Evolutionary conservation across 1,140 invertebrate species (phyloP), one percentile per base, ranked within the genome.

Genomic region (Helicoverpa zea): DNA sequence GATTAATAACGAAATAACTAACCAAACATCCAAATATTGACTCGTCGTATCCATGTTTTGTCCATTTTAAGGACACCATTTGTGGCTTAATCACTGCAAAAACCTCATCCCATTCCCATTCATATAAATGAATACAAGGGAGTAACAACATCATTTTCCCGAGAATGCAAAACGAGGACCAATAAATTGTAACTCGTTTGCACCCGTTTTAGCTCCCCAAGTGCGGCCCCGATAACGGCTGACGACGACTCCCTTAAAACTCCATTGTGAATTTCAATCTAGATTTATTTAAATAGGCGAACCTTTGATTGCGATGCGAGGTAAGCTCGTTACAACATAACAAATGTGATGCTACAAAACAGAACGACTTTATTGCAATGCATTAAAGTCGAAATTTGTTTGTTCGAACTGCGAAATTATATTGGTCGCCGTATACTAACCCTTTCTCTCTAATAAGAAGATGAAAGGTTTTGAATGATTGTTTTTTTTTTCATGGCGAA

Each of bases 281-380:
- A 90, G 89, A 93, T 90, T 90, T 93, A 92, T 92, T 92, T 91
- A 92, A 92, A 94, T 90, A 86, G 88, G 77, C 85, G 83, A 84
- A 87, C 89, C 90, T 92, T 91, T 92, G 91, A 93, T 92, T 93
- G 91, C 90, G 84, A 84, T 63, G 79, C 73, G 82, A 75, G 84
- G 79, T 87, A 91, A 92, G 87, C 88, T 90, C 73, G 84, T 90
- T 90, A 89, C 77, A 64, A n/a, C 70, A 76, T 66, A 83, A 82
- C 68, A 81, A 80, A 74, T 74, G 54, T 10, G 10, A 30, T 43
- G 16, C 63, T 78, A 23, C 76, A 16, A 3, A 18, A 79, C 54
- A 23, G 2, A 30, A 49, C 74, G 52, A 18, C 51, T 70, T 77
- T 86, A 86, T 61, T n/a, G 4, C 72, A 68, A 73, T 23, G 47